Evolutionary conservation across 2,113 vertebrate genomes (phyloP), one percentile per base, ranked within the genome.

Genomic region (Girardinichthys multiradiatus): DNA sequence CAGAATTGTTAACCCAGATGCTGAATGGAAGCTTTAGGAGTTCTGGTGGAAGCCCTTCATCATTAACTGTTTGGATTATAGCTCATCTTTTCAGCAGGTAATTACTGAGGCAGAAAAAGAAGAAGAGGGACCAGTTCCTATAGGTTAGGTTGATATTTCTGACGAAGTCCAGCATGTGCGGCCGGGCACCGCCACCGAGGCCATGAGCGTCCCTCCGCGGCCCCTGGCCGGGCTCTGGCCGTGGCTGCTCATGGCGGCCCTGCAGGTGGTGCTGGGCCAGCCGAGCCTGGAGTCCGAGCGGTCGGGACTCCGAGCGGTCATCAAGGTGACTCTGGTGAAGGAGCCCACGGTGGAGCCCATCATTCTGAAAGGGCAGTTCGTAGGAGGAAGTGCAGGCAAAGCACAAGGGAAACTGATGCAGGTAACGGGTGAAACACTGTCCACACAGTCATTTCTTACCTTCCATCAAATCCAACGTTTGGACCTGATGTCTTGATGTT

Each of bases 151-250:
- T 54, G 48, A 54, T 54, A 54, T 54, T 54, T 54, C 48, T 54
- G 21, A 54, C 48, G 85, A 93, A 79, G 91, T 95, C 94, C 97
- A 94, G 93, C 93, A 98, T 99, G 98, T 92, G 93, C 95, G 96
- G 95, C 95, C 93, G 79, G 92, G 93, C 95, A 90, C 93, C 93
- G 89, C 93, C 92, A 94, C 95, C 96, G 94, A 95, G 95, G 96
- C 96, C 96, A 99, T 99, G 98, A 99, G 94, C 94, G 94, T 95
- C 94, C 95, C 94, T 92, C 96, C 82, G 95, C 94, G 94, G 95
- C 96, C 95, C 94, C 94, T 96, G 96, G 95, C 95, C 95, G 95
- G 95, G 94, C 96, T 97, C 94, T 98, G 97, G 97, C 96, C 95
- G 91, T 97, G 96, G 97, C 96, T 99, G 94, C 95, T 98, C 88